Evolutionary conservation across 2,888 invertebrate species (phyloP).

Genomic region (Eulithis prunata): DNA sequence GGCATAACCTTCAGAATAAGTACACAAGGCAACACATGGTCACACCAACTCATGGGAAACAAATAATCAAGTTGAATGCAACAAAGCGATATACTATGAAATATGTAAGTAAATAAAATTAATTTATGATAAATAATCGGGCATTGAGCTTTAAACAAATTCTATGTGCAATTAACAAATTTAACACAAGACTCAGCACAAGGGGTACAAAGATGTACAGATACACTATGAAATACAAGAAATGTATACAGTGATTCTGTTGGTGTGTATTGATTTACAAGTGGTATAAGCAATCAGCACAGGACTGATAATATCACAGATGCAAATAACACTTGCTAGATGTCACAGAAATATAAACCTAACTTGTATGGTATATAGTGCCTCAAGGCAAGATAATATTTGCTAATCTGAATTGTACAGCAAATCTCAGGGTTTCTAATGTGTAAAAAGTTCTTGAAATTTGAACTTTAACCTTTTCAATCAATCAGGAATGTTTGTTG

Average conservation of each 20-base stretch:
- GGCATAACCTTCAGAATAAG: constrained; percentile 34
- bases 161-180: constrained; percentile 34
- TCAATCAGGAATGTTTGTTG: background rate
- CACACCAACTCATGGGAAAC: constrained; percentile 69
- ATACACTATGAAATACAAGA: constrained; percentile 7
- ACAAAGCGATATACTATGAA: constrained; percentile 53
- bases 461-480: constrained; percentile 2
- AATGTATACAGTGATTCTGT: constrained; percentile 8
- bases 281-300: constrained; percentile 73
- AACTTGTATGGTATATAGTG: constrained; percentile 19
- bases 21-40: constrained; percentile 28
- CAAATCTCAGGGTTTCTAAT: constrained; percentile 3
- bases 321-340: constrained; percentile 61
- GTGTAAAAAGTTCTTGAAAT: background rate
- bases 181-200: constrained; percentile 12
- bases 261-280: constrained; percentile 35
- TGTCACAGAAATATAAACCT: constrained; percentile 34
- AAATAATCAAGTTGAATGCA: constrained; percentile 71
- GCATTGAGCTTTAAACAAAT: constrained; percentile 52
- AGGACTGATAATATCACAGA: constrained; percentile 81
- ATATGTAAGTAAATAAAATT: constrained; percentile 41
- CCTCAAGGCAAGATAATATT: constrained; percentile 38
- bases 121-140: constrained; percentile 51
- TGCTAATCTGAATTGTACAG: constrained; percentile 39
- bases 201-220: constrained; percentile 16